A percentile compares a stretch with the other conserved stretches of the same genome.
phyloP scores from a whole-genome alignment of 35 echinoderm and acorn worm species.

The Stichopus chloronotus region DNA sequence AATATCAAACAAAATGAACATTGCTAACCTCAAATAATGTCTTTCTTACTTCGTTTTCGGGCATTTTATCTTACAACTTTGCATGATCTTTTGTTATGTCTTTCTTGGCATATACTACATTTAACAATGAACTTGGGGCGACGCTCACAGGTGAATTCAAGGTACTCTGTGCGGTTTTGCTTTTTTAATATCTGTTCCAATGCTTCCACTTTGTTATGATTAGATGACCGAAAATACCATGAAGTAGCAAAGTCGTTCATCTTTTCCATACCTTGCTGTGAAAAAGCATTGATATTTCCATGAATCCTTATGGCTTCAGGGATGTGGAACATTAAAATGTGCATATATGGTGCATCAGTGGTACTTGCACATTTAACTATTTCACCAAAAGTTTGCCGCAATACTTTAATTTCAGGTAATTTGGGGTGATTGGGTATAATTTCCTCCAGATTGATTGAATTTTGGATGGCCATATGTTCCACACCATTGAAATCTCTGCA shows the following conservation, averaged over 20 bases:
- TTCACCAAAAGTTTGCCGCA: conserved; percentile 29
- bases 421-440: conserved; percentile 29
- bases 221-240: conserved; percentile 55
- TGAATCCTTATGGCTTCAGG: conserved; percentile 40
- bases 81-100: conserved; percentile 33
- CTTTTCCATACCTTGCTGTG: conserved; percentile 56
- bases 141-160: conserved; percentile 10
- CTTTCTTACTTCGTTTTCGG: too few relatives aligned
- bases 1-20: neutral
- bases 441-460: conserved; percentile 8
- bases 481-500: conserved; percentile 44
- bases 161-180: conserved; percentile 31
- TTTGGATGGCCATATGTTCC: conserved; percentile 22
- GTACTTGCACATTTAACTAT: conserved; percentile 9
- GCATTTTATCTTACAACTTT: neutral
- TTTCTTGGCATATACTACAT: neutral
- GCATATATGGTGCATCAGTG: conserved; percentile 59
- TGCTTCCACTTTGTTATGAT: conserved; percentile 34
- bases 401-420: neutral
- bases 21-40: neutral
- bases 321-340: conserved; percentile 56
- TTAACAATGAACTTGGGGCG: neutral
- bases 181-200: conserved; percentile 40
- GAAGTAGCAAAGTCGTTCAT: conserved; percentile 50
- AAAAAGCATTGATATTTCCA: conserved; percentile 55